Evolutionary conservation across 2,113 vertebrate species (phyloP).

Genomic region (Tachysurus fulvidraco): DNA sequence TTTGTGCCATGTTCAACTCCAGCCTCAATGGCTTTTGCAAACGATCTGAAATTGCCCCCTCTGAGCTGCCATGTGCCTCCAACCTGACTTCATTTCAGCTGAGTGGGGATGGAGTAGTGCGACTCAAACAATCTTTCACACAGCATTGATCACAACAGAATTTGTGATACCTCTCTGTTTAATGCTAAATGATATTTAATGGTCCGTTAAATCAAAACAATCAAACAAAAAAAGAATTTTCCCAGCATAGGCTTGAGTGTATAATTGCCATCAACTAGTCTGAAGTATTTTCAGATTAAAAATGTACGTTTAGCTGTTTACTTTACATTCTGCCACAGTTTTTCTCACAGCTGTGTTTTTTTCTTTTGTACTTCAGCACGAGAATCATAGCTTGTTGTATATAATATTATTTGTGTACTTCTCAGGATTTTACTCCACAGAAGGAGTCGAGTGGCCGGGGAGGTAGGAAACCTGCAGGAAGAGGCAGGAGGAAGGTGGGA

Average conservation of each 20-base stretch:
- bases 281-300: background rate
- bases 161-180: background rate
- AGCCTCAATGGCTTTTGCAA: background rate
- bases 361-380: background rate
- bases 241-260: background rate
- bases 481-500: constrained; percentile 70
- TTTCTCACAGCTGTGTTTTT: background rate
- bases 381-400: background rate
- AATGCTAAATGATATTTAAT: background rate
- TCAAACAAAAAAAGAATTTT: background rate
- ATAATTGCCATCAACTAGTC: background rate
- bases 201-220: too few relatives aligned
- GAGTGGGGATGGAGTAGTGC: background rate
- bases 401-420: background rate
- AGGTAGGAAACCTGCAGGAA: constrained; percentile 77
- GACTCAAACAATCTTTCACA: background rate
- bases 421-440: constrained; percentile 91
- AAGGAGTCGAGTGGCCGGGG: constrained; percentile 79
- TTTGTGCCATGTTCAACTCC: background rate
- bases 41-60: background rate
- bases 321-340: background rate
- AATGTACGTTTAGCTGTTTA: background rate
- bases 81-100: background rate
- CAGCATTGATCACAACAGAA: background rate
- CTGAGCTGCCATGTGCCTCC: background rate